phyloP scores from a whole-genome alignment of 2,797 vertebrate species.

The Ctenosaura bakeri region DNA sequence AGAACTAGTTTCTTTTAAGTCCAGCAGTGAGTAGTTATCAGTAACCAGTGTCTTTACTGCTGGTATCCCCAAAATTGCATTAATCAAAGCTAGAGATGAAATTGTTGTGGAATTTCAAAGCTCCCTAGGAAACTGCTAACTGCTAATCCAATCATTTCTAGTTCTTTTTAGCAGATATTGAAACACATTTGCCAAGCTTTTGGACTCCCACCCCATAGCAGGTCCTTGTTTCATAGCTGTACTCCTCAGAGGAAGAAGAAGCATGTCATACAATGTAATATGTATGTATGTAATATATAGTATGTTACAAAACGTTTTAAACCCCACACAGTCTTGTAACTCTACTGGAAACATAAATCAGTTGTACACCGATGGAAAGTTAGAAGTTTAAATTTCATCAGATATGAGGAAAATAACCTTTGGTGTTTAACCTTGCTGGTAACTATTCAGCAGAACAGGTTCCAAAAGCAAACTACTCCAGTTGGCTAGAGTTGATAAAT shows the following conservation, averaged over 20 bases:
- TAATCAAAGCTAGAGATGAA: background rate
- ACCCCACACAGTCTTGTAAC: too few relatives aligned
- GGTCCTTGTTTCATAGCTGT: background rate
- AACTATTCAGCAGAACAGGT: background rate
- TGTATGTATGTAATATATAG: background rate
- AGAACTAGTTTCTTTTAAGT: conserved; percentile 3
- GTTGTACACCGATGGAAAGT: too few relatives aligned
- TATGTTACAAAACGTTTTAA: background rate
- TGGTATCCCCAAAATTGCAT: background rate
- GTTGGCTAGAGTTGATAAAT: background rate
- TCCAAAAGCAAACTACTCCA: background rate
- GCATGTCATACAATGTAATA: background rate
- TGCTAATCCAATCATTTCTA: background rate
- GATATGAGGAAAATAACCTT: too few relatives aligned
- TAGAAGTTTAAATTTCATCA: too few relatives aligned
- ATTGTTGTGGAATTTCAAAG: background rate
- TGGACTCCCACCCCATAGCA: background rate
- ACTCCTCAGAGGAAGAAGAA: background rate
- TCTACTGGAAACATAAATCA: too few relatives aligned
- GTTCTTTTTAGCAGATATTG: background rate
- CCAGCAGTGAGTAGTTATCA: background rate
- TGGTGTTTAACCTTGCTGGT: background rate
- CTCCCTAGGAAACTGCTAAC: background rate
- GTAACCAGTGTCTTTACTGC: background rate
- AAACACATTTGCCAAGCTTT: background rate